Evolutionary conservation across 2,888 invertebrate genomes (phyloP), one percentile per base, ranked within the genome.

Genomic region (Hyposoter dolosus): DNA sequence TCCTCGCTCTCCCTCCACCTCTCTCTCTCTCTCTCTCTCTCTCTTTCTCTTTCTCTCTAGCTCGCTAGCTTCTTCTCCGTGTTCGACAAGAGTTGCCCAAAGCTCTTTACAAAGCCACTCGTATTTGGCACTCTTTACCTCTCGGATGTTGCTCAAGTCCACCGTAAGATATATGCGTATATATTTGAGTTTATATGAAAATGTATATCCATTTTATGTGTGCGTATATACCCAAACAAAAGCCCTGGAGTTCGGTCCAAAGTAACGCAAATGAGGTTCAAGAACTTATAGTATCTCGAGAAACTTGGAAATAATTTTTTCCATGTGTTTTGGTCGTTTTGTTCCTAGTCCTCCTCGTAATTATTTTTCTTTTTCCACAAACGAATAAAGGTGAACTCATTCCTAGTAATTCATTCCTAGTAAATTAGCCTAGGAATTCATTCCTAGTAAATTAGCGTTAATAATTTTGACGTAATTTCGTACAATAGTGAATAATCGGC

Each of bases 81-180:
- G n/a, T 68, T 78, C 78, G 40, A 68, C 50, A 50, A 66, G 40
- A 78, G 68, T 68, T 68, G 19, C 19, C 40, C 68, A 76, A 76
- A 77, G 47, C 71, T 78, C 66, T 78, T 83, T 83, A 78, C 63
- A 28, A 83, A 68, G 83, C 71, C 69, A 50, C 63, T 83, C 78
- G 77, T 83, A 83, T 78, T 83, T 78, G 83, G 83, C 83, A 78
- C 71, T 65, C 56, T 45, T 83, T 83, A 47, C 53, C 32, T 35
- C 50, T 68, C 53, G 53, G 68, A 53, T 65, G 72, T 32, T 28
- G 43, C 68, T 78, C 23, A 68, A 53, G 66, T 60, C 60, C 28
- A 60, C 15, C 28, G 28, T 28, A 10, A 60, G 60, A 60, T 60
- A 28, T 56, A 60, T 28, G 5, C 28, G 60, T 60, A 10, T 60